Percentiles rank a stretch among this genome's conserved stretches.
Evolutionary conservation across 2,113 vertebrate genomes (phyloP).

Genomic region (Oenanthe oenanthe): DNA sequence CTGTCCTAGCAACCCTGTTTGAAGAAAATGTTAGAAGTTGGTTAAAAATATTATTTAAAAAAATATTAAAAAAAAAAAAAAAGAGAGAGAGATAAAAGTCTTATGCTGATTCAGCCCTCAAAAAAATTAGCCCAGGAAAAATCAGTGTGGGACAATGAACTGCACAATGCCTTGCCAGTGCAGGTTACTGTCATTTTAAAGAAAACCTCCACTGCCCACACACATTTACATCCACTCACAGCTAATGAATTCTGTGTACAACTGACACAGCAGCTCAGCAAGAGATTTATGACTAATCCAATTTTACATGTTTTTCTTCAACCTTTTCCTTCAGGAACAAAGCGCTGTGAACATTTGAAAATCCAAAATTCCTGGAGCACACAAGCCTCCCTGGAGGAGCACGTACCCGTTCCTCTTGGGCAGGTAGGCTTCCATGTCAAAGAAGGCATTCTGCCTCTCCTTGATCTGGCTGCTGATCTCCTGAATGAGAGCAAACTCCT

Average conservation of each 20-base stretch:
- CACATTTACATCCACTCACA: neutral
- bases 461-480: slow-evolving; percentile 88
- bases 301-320: slow-evolving; percentile 15
- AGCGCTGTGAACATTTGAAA: accelerated
- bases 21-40: neutral
- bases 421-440: slow-evolving; percentile 97
- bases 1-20: neutral
- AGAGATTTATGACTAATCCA: slow-evolving; percentile 42
- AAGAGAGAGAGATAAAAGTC: neutral
- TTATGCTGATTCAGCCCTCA: neutral
- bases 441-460: slow-evolving; percentile 91
- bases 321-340: neutral
- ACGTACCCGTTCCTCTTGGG: slow-evolving; percentile 96
- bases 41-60: neutral
- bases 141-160: neutral
- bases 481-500: slow-evolving; percentile 79
- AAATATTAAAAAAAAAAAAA: neutral
- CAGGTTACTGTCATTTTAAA: neutral
- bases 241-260: neutral
- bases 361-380: neutral
- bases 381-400: accelerated
- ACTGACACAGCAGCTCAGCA: slow-evolving; percentile 34
- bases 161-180: neutral
- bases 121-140: neutral
- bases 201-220: neutral